Evolutionary conservation across 2,888 invertebrate species (phyloP).

Genomic region (Xestia xanthographa): DNA sequence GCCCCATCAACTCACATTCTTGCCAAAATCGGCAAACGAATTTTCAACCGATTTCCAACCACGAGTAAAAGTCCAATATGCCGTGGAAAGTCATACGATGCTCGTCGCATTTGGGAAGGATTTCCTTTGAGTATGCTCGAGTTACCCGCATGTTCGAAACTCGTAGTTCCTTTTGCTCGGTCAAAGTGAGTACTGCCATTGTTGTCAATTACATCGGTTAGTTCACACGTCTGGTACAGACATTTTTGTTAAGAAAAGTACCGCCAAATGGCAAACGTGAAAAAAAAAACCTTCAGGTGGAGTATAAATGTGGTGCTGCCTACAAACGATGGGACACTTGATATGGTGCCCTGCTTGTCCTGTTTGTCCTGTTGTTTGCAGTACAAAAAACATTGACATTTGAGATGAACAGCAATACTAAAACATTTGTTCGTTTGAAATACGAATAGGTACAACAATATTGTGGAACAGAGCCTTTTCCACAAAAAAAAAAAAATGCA

Average conservation of each 20-base stretch:
- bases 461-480: not conserved
- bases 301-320: no score
- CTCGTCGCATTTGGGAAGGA: conserved; percentile 39
- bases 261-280: not conserved
- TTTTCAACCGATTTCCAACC: conserved; percentile 33
- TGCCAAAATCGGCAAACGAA: conserved; percentile 35
- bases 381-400: not conserved
- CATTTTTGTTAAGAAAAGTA: no score
- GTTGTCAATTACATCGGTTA: conserved; percentile 45
- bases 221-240: conserved; percentile 2
- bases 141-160: conserved; percentile 41
- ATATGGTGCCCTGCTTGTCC: no score
- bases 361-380: no score
- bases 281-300: not conserved
- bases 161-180: conserved; percentile 21
- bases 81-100: conserved; percentile 39
- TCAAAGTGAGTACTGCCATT: conserved; percentile 55
- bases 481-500: not conserved
- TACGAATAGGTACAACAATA: not conserved
- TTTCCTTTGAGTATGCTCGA: conserved; percentile 58
- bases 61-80: conserved; percentile 44
- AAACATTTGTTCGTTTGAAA: not conserved
- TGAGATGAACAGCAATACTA: not conserved
- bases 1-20: not conserved
- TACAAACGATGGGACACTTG: no score